phyloP scores from a whole-genome alignment of 2,113 vertebrate species.

The Platycercus adscitus region DNA sequence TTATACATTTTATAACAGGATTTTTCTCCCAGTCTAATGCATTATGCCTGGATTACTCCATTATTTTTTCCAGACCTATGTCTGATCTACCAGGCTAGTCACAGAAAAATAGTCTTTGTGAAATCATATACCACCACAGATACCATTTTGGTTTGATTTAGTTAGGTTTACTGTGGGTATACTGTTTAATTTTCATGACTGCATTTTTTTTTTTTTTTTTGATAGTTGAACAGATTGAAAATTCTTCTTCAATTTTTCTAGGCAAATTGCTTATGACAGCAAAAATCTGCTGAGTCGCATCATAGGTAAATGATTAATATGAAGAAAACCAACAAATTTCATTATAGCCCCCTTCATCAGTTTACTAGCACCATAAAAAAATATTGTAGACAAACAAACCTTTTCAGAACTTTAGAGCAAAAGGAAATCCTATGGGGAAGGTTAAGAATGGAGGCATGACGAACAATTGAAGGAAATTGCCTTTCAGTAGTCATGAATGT shows the following conservation, averaged over 20 bases:
- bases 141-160: not conserved
- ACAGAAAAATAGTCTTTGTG: not conserved
- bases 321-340: not conserved
- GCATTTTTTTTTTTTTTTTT: not conserved
- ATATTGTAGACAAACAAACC: not conserved
- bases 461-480: slow-evolving; percentile 46
- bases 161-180: not conserved
- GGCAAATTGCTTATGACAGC: not conserved
- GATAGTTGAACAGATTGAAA: not conserved
- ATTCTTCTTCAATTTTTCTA: not conserved
- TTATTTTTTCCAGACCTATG: not conserved
- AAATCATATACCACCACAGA: not conserved
- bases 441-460: not conserved
- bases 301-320: not conserved
- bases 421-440: slow-evolving; percentile 29
- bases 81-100: not conserved
- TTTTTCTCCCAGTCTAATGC: not conserved
- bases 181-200: not conserved
- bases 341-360: not conserved
- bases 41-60: not conserved
- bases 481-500: slow-evolving; percentile 12
- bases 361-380: not conserved
- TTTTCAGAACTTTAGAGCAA: not conserved
- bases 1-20: not conserved
- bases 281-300: not conserved